phyloP scores from a whole-genome alignment of 2,113 vertebrate genomes.

The Ciconia stormi region DNA sequence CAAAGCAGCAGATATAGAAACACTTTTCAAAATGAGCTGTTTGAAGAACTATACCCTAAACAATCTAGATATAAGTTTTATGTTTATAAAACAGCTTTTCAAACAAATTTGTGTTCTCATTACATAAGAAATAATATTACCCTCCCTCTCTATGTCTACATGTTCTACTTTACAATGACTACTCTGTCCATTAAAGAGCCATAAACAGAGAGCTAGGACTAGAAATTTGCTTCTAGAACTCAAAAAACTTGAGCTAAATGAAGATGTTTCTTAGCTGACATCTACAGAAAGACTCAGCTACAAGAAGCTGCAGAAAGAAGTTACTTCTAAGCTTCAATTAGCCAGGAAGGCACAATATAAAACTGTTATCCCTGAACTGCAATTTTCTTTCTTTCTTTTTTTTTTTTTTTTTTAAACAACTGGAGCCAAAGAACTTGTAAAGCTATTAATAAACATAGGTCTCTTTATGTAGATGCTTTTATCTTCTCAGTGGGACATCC shows the following conservation, averaged over 20 bases:
- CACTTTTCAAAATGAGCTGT: neutral
- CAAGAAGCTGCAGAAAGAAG: neutral
- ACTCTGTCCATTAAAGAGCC: neutral
- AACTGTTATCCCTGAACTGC: neutral
- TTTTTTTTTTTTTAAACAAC: neutral
- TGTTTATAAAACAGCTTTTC: neutral
- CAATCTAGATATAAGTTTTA: neutral
- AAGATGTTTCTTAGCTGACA: neutral
- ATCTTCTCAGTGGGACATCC: slow-evolving; percentile 17
- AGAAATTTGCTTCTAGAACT: neutral
- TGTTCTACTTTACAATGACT: neutral
- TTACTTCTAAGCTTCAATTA: neutral
- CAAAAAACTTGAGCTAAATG: neutral
- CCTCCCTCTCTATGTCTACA: neutral
- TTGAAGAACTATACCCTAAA: neutral
- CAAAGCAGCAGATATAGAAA: neutral
- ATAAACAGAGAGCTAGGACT: neutral
- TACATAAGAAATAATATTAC: neutral
- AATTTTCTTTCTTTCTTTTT: neutral
- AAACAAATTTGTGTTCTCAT: neutral
- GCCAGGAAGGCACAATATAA: neutral
- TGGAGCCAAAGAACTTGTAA: slow-evolving; percentile 2
- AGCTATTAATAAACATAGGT: slow-evolving; percentile 10
- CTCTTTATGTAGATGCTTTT: slow-evolving; percentile 21
- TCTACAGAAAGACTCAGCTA: neutral